Base-by-base conservation (phyloP, 2,888 invertebrate species). In the Acronicta psi region DNA sequence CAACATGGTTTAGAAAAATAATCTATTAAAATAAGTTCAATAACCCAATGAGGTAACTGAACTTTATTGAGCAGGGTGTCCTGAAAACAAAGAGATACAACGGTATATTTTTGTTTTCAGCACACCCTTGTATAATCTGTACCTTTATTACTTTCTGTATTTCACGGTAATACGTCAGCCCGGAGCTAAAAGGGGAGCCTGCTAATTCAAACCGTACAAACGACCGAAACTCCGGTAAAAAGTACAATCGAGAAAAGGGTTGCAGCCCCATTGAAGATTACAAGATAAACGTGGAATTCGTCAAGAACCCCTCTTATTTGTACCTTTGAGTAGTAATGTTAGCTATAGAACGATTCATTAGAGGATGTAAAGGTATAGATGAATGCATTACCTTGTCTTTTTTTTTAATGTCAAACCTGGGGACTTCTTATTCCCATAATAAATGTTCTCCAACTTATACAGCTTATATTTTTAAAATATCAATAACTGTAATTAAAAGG, bases 241-340 rank as follows among this genome's bases (percentile, higher is more conserved):
- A 75, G 78, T 73, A 77, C 64, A 72, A 69, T 62, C 49, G 38
- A 58, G 63, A 44, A 74, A 86, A 81, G 80, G 77, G 79, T 83
- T 79, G 73, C 59, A 68, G 60, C 69, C 66, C 71, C 65, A 74
- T 80, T 78, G 70, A 73, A 85, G 84, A 84, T 87, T 83, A 83
- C 77, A 75, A 82, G 83, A 87, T 87, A 84, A 83, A 81, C 71
- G 70, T 68, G 70, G 70, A 82, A 87, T 87, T 82, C 87, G 80
- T 89, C 85, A 84, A 85, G 83, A 77, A 85, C 34, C 34, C 34
- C 34, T 34, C 8, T 6, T 34, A n/a, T 0, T 34, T 34, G 83
- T 76, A 18, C n/a, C 23, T 31, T 11, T 0, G 4, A 36, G 65
- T 56, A 25, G 2, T 2, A 11, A 69, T 45, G 17, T 0, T 16